A percentile compares a stretch with the other conserved stretches of the same genome.
phyloP scores from a whole-genome alignment of 1,140 invertebrate genomes.

The Heliconius hermathena region DNA sequence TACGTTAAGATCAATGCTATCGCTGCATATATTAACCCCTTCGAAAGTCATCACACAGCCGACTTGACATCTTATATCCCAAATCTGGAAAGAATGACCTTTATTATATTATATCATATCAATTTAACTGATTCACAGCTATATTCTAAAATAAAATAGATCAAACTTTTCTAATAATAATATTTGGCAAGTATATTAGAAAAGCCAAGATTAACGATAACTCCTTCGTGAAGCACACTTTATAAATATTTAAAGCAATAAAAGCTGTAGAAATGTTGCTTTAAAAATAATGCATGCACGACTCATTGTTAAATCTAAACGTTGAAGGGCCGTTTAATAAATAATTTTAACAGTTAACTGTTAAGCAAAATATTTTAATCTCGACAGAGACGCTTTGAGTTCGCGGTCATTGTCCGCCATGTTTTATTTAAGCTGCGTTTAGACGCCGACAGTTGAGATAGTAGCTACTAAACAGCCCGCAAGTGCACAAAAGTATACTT shows the following conservation, averaged over 20 bases:
- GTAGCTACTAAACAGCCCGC: background rate
- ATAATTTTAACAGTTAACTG: conserved; percentile 69
- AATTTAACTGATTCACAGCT: background rate
- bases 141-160: no score
- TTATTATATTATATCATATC: background rate
- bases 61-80: conserved; percentile 70
- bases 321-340: conserved; percentile 61
- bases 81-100: conserved; percentile 60
- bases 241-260: conserved; percentile 16
- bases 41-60: conserved; percentile 76
- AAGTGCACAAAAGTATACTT: background rate
- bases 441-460: conserved; percentile 10
- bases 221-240: background rate
- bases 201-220: conserved; percentile 1
- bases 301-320: conserved; percentile 49
- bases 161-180: background rate
- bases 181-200: background rate
- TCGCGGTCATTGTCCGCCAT: conserved; percentile 59
- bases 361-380: conserved; percentile 74
- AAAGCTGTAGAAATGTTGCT: conserved; percentile 26
- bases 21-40: conserved; percentile 68
- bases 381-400: conserved; percentile 63
- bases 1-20: conserved; percentile 76
- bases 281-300: conserved; percentile 31
- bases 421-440: conserved; percentile 60